These are phyloP conservation scores for Pissodes strobi DNA, from an alignment of 1,140 invertebrate genomes.

Conservation along the genomic window DNA sequence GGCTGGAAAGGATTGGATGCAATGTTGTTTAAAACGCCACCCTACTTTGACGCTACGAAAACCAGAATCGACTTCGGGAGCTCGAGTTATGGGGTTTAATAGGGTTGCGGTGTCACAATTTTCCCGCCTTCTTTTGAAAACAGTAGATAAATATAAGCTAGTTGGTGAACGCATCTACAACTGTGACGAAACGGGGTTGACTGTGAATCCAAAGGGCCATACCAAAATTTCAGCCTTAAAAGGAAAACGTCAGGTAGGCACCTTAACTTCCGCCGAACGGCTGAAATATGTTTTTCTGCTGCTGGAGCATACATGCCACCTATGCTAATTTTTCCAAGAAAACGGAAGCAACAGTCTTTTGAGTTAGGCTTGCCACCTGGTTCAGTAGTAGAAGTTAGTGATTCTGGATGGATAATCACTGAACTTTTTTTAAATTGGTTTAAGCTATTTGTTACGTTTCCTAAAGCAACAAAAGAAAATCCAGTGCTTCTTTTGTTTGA, in stretches of 20 bases:
- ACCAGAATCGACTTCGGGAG: too few relatives aligned
- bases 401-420: not conserved
- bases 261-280: conserved; percentile 56
- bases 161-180: too few relatives aligned
- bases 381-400: conserved; percentile 14
- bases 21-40: too few relatives aligned
- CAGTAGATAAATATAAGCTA: conserved; percentile 40
- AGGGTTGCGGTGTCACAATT: conserved; percentile 47
- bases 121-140: conserved; percentile 41
- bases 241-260: too few relatives aligned
- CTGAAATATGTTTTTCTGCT: conserved; percentile 54
- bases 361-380: conserved; percentile 35
- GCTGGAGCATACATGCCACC: conserved; percentile 44
- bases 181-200: too few relatives aligned
- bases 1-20: too few relatives aligned
- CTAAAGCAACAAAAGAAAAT: too few relatives aligned
- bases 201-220: too few relatives aligned
- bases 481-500: conserved; percentile 50
- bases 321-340: conserved; percentile 47
- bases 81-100: conserved; percentile 49
- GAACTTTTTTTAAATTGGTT: too few relatives aligned
- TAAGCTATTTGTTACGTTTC: too few relatives aligned
- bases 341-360: conserved; percentile 41
- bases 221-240: conserved; percentile 55
- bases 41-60: too few relatives aligned